Conservation (phyloP, 2,888 invertebrate species). For the Malachius bipustulatus region DNA sequence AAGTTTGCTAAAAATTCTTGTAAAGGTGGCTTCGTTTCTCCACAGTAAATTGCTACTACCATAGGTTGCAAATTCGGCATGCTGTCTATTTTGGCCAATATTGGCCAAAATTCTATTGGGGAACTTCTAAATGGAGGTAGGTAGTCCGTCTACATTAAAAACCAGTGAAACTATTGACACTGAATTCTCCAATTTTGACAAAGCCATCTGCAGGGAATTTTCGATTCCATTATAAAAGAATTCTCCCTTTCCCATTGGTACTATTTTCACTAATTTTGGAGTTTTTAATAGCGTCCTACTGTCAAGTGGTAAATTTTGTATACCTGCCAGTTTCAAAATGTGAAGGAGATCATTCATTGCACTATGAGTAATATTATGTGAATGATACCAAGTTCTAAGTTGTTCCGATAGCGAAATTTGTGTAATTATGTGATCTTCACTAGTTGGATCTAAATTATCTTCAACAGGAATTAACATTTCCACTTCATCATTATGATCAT, state of each 20-base stretch:
- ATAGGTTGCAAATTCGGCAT: conserved; percentile 15
- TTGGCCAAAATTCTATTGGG: conserved; percentile 17
- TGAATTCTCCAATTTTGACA: conserved; percentile 10
- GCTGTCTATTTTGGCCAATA: conserved; percentile 14
- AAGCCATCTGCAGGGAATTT: conserved; percentile 9
- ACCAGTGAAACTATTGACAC: conserved; percentile 10
- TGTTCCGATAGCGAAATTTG: too few species aligned
- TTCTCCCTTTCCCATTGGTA: conserved; percentile 12
- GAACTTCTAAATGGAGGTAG: conserved; percentile 14
- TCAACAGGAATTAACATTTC: too few species aligned
- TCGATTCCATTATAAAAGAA: conserved; percentile 16
- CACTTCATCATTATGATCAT: too few species aligned
- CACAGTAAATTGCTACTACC: conserved; percentile 17
- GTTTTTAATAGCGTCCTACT: conserved; percentile 14
- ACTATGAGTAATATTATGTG: conserved; percentile 8
- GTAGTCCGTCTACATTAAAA: conserved; percentile 16
- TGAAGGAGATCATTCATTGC: conserved; percentile 11
- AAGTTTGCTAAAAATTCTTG: conserved; percentile 14
- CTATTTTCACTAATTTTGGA: conserved; percentile 9
- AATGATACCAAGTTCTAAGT: too few species aligned
- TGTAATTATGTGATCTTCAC: too few species aligned
- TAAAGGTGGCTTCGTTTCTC: conserved; percentile 16
- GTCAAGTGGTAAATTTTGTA: conserved; percentile 13
- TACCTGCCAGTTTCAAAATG: conserved; percentile 9
- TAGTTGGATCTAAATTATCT: too few species aligned